Percentiles rank a stretch among this genome's conserved stretches.
Conservation (phyloP, 37 sponge, comb jelly and placozoan species). For the Theonella swinhoei region DNA sequence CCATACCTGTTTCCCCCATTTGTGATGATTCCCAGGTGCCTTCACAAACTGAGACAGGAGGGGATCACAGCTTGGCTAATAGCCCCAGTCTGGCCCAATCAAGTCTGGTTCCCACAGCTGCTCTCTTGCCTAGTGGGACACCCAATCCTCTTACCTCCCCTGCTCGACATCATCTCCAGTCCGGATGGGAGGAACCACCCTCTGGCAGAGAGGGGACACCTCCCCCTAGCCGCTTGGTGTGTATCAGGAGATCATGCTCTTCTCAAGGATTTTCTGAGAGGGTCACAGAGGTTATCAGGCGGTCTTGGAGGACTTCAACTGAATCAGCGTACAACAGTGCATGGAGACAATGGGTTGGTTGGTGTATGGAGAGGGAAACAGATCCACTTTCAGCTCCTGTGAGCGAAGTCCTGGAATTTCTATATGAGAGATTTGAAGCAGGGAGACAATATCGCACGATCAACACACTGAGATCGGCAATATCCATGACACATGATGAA, state of each 20-base stretch:
- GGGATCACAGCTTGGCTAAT: not conserved
- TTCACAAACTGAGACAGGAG: conserved; percentile 9
- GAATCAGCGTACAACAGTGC: conserved; percentile 32
- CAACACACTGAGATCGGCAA: conserved; percentile 13
- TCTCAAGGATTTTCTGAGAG: conserved; percentile 23
- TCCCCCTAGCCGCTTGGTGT: conserved; percentile 36
- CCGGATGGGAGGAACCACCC: conserved; percentile 14
- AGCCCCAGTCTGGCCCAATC: conserved; percentile 34
- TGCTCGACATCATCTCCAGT: not conserved
- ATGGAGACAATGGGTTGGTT: conserved; percentile 20
- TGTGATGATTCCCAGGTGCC: not conserved
- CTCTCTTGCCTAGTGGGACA: not conserved
- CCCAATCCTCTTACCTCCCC: conserved; percentile 22
- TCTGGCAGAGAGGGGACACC: conserved; percentile 22
- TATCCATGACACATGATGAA: conserved; percentile 28
- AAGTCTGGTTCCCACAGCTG: conserved; percentile 41
- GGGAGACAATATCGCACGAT: conserved; percentile 28
- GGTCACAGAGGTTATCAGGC: conserved; percentile 14
- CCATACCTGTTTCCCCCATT: conserved; percentile 25
- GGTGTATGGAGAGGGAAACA: conserved; percentile 6
- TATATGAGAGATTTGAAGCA: conserved; percentile 21
- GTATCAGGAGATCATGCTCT: conserved; percentile 29
- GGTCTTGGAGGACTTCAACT: conserved; percentile 28
- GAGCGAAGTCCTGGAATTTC: conserved; percentile 28
- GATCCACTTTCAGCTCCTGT: conserved; percentile 52